Base-by-base conservation (phyloP, 2,113 vertebrate genomes). In the Rynchops niger region DNA sequence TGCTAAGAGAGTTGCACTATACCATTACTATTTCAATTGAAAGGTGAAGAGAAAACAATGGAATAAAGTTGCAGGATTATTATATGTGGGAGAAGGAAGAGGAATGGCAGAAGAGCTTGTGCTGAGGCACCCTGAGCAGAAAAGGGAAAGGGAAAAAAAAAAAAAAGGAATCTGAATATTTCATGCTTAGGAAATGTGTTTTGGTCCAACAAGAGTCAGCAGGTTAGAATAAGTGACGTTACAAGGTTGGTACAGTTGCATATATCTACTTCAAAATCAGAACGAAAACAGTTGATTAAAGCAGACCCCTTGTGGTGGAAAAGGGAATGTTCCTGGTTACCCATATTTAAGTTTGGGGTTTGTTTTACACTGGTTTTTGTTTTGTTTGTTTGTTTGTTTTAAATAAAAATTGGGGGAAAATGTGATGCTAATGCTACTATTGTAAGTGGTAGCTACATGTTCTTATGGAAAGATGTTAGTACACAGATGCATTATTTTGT, bases 301-400 rank as follows among this genome's bases (percentile, higher is more conserved):
- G 29, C 9, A 58, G 73, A 36, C 5, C 22, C 2, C 2, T 2
- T 7, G 2, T 20, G 19, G 30, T 36, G 11, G 34, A 91, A 86
- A 11, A 90, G 9, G 20, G 27, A 40, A 74, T 38, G 12, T 9
- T 82, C 69, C 84, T 56, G 14, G 10, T 34, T 83, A 43, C 40
- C 19, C 12, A 26, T 8, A 27, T 15, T 45, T 23, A 76, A 78
- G 4, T n/a, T 47, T 61, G 9, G 9, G 1, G 0, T 5, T 18
- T 29, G n/a, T 61, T 61, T 21, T 9, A 16, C 15, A 18, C 7
- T 22, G 23, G 66, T 52, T 58, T n/a, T 23, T 56, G 25, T 5
- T 17, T 38, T 38, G 4, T 62, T 62, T 38, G 12, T n/a, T 22
- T 42, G 4, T 43, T 56, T 32, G 17, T 52, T 43, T 36, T 18